Evolutionary conservation across 2,888 invertebrate species (phyloP).

Genomic region (Cremastinae sp.): DNA sequence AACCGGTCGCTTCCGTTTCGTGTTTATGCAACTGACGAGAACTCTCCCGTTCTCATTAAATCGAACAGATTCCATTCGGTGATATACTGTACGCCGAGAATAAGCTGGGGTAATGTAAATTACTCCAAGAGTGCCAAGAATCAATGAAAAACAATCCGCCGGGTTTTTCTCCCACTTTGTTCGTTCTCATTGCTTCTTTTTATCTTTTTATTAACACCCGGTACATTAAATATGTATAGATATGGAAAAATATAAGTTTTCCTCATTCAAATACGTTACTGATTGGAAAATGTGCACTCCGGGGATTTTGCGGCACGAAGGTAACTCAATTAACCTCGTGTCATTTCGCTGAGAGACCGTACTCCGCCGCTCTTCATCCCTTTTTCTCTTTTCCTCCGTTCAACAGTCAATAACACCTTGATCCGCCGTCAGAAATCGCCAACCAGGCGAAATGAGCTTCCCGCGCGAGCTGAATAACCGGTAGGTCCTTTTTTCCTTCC

Average conservation of each 20-base stretch:
- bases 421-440: conserved; percentile 2
- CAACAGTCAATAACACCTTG: conserved; percentile 27
- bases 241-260: conserved; percentile 8
- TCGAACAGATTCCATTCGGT: no score
- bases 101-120: no score
- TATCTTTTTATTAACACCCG: not conserved
- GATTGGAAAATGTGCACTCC: conserved; percentile 57
- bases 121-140: no score
- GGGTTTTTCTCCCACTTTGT: no score
- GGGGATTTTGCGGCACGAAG: conserved; percentile 54
- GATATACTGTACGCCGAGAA: no score
- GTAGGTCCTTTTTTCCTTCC: not conserved
- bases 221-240: conserved; percentile 1
- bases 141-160: no score
- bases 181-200: no score
- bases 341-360: conserved; percentile 52
- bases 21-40: no score
- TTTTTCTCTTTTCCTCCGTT: conserved; percentile 2
- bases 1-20: no score
- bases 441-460: no score
- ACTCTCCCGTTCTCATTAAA: no score
- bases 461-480: not conserved
- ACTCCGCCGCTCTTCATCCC: conserved; percentile 12
- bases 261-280: conserved; percentile 47
- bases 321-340: conserved; percentile 62